Conservation (phyloP, 2,113 vertebrate species). For the Microtus ochrogaster region DNA sequence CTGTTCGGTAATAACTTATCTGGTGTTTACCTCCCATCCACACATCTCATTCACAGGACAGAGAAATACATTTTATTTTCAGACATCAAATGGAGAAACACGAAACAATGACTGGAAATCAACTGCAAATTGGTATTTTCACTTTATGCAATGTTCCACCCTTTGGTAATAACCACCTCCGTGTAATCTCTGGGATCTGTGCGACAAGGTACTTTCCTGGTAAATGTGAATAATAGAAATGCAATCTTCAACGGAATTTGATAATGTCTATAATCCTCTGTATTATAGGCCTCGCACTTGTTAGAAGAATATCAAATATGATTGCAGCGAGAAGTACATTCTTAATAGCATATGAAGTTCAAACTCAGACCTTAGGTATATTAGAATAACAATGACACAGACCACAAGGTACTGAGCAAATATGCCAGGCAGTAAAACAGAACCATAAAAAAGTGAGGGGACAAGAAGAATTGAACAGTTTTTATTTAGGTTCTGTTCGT, state of each 20-base stretch:
- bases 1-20: slow-evolving; percentile 55
- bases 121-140: slow-evolving; percentile 60
- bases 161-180: slow-evolving; percentile 63
- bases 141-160: slow-evolving; percentile 50
- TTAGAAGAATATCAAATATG: slow-evolving; percentile 49
- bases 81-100: slow-evolving; percentile 65
- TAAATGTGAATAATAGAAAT: slow-evolving; percentile 61
- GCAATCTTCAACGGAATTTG: slow-evolving; percentile 33
- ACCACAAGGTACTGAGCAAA: not conserved
- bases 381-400: slow-evolving; percentile 17
- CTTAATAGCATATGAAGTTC: not conserved
- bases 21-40: slow-evolving; percentile 42
- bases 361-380: slow-evolving; percentile 9
- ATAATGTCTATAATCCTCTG: slow-evolving; percentile 50
- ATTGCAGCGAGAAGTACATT: not conserved
- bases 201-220: slow-evolving; percentile 29
- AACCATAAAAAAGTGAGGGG: not conserved
- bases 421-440: not conserved
- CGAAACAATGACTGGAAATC: not conserved
- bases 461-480: not conserved
- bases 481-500: slow-evolving; percentile 28
- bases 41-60: slow-evolving; percentile 27
- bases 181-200: slow-evolving; percentile 21
- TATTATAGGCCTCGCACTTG: slow-evolving; percentile 26
- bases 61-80: slow-evolving; percentile 64